Evolutionary conservation across 2,797 vertebrate genomes (phyloP).

Genomic region (Acestrorhynchus altus): DNA sequence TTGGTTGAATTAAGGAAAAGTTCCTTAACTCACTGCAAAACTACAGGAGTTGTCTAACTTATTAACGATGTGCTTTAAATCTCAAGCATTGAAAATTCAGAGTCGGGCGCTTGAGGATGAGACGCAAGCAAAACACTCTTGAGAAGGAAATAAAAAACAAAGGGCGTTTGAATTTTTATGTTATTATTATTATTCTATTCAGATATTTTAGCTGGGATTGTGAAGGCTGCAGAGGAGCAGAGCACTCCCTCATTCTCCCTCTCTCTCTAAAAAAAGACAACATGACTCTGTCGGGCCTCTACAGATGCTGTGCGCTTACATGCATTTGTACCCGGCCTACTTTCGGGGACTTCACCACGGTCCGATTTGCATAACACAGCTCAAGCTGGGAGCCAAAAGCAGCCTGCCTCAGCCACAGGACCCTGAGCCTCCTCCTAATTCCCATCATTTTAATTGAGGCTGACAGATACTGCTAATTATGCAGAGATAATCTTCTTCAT

Average conservation of each 20-base stretch:
- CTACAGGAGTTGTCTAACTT: background rate
- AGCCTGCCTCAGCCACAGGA: slow-evolving; percentile 52
- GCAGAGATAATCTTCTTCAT: slow-evolving; percentile 84
- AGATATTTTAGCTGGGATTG: slow-evolving; percentile 10
- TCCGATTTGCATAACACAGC: slow-evolving; percentile 51
- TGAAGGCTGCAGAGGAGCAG: background rate
- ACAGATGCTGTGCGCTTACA: slow-evolving; percentile 43
- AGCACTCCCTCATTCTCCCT: background rate
- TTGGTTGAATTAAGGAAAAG: no score
- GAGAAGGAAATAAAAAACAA: slow-evolving; percentile 3
- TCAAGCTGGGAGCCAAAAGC: slow-evolving; percentile 64
- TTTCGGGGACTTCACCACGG: slow-evolving; percentile 52
- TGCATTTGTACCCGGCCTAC: slow-evolving; percentile 53
- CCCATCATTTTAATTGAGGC: slow-evolving; percentile 82
- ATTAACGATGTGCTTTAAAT: slow-evolving; percentile 16
- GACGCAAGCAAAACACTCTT: slow-evolving; percentile 2
- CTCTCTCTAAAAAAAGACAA: background rate
- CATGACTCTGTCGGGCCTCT: slow-evolving; percentile 37
- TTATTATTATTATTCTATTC: slow-evolving; percentile 19
- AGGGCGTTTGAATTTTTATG: slow-evolving; percentile 59
- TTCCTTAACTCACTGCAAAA: no score
- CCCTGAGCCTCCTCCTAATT: slow-evolving; percentile 74
- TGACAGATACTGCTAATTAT: slow-evolving; percentile 86
- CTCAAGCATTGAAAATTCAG: background rate
- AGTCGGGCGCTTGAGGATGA: background rate